A percentile compares a stretch with the other conserved stretches of the same genome.
Conservation (phyloP, 2,797 vertebrate genomes). For the Clarias fuscus region DNA sequence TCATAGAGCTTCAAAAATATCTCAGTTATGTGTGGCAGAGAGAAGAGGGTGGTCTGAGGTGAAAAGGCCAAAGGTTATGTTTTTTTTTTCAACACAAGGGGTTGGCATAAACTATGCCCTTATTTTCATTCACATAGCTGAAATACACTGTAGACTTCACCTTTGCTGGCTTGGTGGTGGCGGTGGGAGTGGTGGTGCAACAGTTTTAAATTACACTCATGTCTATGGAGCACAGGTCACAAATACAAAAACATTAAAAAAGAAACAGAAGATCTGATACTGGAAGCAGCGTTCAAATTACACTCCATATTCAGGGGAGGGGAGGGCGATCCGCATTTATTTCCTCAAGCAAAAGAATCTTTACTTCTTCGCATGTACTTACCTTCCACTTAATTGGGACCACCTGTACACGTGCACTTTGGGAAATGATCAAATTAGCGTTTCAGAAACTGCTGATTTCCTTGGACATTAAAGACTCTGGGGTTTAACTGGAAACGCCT, state of each 20-base stretch:
- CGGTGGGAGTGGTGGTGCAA: not conserved
- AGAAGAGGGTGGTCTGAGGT: not conserved
- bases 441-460: too few species aligned
- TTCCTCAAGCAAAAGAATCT: not conserved
- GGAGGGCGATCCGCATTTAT: not conserved
- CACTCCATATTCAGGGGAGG: not conserved
- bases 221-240: not conserved
- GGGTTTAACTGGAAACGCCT: too few species aligned
- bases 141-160: slow-evolving; percentile 4
- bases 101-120: not conserved
- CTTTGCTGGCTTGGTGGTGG: not conserved
- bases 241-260: not conserved
- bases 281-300: not conserved
- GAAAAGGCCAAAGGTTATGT: slow-evolving; percentile 15
- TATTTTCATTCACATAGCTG: slow-evolving; percentile 1
- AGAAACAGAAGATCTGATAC: not conserved
- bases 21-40: slow-evolving; percentile 19
- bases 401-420: too few species aligned
- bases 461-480: too few species aligned
- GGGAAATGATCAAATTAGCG: too few species aligned
- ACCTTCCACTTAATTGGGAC: too few species aligned
- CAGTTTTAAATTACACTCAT: not conserved
- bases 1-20: slow-evolving; percentile 9
- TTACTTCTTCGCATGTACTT: not conserved
- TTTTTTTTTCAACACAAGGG: slow-evolving; percentile 7